A percentile compares a stretch with the other conserved stretches of the same genome.
phyloP scores from a whole-genome alignment of 2,113 vertebrate genomes.

The Callorhinus ursinus region DNA sequence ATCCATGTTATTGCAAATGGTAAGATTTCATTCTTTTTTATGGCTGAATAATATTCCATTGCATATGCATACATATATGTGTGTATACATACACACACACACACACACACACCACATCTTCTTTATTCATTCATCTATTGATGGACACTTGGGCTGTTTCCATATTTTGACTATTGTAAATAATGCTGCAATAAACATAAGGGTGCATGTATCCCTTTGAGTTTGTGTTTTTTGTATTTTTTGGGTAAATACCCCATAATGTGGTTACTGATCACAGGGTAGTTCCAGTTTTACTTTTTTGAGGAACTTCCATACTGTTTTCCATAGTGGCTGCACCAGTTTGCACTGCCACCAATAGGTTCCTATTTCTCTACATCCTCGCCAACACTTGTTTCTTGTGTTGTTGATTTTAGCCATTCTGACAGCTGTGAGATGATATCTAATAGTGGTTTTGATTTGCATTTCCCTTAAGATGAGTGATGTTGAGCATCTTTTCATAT shows the following conservation, averaged over 20 bases:
- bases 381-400: background rate
- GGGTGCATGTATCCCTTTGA: no score
- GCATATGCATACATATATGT: background rate
- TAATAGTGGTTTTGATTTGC: background rate
- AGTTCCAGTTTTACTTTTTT: no score
- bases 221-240: no score
- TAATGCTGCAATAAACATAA: no score
- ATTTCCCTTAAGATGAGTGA: background rate
- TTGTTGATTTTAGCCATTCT: background rate
- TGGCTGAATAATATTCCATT: background rate
- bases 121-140: background rate
- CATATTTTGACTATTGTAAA: no score
- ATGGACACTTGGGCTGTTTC: background rate
- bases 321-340: no score
- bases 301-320: no score
- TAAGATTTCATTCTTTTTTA: background rate
- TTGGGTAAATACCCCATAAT: no score
- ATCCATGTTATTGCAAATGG: background rate
- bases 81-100: no score
- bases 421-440: background rate
- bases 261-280: no score
- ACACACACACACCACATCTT: background rate
- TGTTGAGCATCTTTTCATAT: background rate
- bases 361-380: no score
- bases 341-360: no score